These are phyloP conservation scores for Atta cephalotes DNA, from an alignment of 1,140 invertebrate genomes.

Conservation along the genomic window DNA sequence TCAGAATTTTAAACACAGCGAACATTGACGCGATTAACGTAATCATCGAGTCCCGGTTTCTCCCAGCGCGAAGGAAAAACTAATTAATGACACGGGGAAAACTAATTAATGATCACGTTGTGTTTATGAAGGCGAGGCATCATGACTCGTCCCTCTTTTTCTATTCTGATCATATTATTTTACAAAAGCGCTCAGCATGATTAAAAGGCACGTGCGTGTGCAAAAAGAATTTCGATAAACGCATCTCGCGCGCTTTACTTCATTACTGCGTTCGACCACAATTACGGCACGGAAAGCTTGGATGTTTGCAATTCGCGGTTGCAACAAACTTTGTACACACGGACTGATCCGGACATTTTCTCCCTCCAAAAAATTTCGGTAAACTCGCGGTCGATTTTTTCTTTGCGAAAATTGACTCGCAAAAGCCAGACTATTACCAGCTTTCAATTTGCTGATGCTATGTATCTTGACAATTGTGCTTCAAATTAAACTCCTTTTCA, in stretches of 20 bases:
- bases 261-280: constrained; percentile 21
- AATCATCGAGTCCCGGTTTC: constrained; percentile 25
- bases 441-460: constrained; percentile 41
- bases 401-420: constrained; percentile 28
- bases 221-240: constrained; percentile 47
- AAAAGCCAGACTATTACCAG: background rate
- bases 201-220: constrained; percentile 19
- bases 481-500: constrained; percentile 48
- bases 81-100: constrained; percentile 30
- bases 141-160: background rate
- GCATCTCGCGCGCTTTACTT: background rate
- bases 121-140: constrained; percentile 15
- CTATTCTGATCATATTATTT: background rate
- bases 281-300: constrained; percentile 13
- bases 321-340: constrained; percentile 11
- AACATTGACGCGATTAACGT: constrained; percentile 44
- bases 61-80: background rate
- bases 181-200: constrained; percentile 35
- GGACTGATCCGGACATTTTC: background rate
- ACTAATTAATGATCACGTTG: too few species aligned
- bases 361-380: background rate
- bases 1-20: constrained; percentile 35
- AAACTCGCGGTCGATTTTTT: background rate
- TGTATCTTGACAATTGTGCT: constrained; percentile 25
- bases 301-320: constrained; percentile 24